These are phyloP conservation scores for Platyrinchus mystaceus DNA, from an alignment of 2,797 vertebrate species.

Conservation along the genomic window DNA sequence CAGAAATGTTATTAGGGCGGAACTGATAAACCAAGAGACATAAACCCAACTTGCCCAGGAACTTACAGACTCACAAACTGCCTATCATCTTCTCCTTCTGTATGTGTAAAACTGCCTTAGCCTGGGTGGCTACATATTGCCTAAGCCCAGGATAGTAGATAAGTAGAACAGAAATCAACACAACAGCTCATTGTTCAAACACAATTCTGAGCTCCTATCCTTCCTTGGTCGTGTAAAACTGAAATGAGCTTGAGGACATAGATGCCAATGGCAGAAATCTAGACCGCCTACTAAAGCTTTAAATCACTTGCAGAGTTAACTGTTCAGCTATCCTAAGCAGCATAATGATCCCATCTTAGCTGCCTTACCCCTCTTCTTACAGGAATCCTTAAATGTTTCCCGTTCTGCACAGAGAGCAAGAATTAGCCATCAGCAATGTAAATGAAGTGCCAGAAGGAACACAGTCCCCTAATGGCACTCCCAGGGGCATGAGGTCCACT, in stretches of 20 bases:
- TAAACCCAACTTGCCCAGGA: not conserved
- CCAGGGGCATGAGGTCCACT: not conserved
- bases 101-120: not conserved
- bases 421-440: not conserved
- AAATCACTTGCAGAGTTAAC: not conserved
- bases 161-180: not conserved
- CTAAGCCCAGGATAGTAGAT: not conserved
- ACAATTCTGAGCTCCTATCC: not conserved
- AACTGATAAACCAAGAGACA: not conserved
- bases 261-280: not conserved
- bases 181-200: not conserved
- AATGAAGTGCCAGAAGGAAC: not conserved
- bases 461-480: not conserved
- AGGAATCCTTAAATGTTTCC: not conserved
- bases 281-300: not conserved
- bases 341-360: not conserved
- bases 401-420: not conserved
- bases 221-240: not conserved
- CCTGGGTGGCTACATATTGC: rapidly evolving
- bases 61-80: not conserved
- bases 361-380: not conserved
- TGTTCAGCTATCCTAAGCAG: not conserved
- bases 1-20: not conserved
- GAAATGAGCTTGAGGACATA: not conserved
- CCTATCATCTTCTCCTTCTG: not conserved